Conservation (phyloP, 2,888 invertebrate genomes). For the Macrophya alboannulata region DNA sequence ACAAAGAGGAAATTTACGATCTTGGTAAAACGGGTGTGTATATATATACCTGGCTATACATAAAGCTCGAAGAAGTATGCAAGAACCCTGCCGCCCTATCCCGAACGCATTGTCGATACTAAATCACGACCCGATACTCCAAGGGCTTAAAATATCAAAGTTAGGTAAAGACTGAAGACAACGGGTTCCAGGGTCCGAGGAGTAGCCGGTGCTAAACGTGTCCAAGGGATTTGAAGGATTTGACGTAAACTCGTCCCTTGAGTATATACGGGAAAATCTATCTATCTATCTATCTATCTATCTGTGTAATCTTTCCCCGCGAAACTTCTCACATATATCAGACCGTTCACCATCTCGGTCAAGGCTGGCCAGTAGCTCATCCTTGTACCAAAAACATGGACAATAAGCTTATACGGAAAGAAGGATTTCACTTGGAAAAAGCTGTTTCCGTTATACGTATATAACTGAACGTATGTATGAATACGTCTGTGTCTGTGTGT, state of each 20-base stretch:
- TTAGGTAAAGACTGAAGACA: slow-evolving; percentile 4
- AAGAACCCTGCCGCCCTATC: not conserved
- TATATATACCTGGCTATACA: not conserved
- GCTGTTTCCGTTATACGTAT: not conserved
- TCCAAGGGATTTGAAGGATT: slow-evolving; percentile 4
- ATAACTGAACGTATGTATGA: not conserved
- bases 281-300: not conserved
- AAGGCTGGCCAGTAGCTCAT: not conserved
- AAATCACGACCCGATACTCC: not conserved
- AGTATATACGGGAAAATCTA: not conserved
- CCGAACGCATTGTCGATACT: not conserved
- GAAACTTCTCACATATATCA: not conserved
- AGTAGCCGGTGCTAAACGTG: not conserved
- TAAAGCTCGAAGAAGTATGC: not conserved
- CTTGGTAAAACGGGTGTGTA: not conserved
- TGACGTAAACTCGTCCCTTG: slow-evolving; percentile 11
- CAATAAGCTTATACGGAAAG: not conserved
- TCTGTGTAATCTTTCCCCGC: not conserved
- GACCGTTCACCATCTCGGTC: not conserved
- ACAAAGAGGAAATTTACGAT: not conserved
- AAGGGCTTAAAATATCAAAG: slow-evolving; percentile 4
- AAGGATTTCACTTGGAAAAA: not conserved
- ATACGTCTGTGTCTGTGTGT: no score
- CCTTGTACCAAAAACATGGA: not conserved
- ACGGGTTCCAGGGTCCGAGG: not conserved